A percentile compares a stretch with the other conserved stretches of the same genome.
Conservation (phyloP, 2,888 invertebrate genomes). For the Synergus japonicus region DNA sequence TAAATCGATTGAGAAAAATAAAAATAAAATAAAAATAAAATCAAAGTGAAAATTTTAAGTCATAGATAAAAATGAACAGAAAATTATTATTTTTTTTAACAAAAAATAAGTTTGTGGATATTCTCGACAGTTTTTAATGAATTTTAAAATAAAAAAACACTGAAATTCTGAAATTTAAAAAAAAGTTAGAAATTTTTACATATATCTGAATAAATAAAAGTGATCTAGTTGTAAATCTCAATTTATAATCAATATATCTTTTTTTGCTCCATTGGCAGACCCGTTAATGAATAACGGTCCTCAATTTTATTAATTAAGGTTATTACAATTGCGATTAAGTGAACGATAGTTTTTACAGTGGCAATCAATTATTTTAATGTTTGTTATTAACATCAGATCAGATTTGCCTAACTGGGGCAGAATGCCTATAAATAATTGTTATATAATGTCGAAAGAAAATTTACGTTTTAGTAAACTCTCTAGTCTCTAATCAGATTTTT, state of each 20-base stretch:
- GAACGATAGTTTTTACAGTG: conserved; percentile 21
- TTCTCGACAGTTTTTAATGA: no score
- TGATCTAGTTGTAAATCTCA: neutral
- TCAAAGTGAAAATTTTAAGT: neutral
- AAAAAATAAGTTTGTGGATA: no score
- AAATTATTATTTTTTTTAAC: no score
- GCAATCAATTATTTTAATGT: conserved; percentile 31
- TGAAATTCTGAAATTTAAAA: neutral
- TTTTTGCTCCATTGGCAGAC: neutral
- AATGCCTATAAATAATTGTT: neutral
- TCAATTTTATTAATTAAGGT: neutral
- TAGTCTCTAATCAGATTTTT: neutral
- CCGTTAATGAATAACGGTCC: neutral
- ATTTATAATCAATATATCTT: neutral
- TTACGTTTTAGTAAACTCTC: neutral
- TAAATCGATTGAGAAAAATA: neutral
- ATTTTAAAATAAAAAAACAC: no score
- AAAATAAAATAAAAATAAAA: conserved; percentile 27
- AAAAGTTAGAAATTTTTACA: neutral
- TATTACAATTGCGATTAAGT: conserved; percentile 24
- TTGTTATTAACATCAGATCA: conserved; percentile 2
- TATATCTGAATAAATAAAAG: neutral
- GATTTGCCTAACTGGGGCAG: neutral
- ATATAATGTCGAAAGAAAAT: neutral
- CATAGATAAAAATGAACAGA: neutral